Conservation (phyloP, 2,888 invertebrate genomes). For the Epinotia brunnichana region DNA sequence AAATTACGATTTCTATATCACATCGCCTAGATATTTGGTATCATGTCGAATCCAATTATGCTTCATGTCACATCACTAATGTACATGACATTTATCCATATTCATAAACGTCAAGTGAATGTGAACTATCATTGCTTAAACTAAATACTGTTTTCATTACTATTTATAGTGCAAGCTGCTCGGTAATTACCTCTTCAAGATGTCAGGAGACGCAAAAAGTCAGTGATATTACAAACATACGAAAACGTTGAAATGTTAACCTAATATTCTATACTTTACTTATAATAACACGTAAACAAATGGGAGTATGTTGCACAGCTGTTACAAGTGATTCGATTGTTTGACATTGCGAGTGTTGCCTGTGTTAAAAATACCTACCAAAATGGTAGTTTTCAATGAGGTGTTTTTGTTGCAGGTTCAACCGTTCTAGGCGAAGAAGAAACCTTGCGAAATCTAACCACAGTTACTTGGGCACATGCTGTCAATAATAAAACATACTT, state of each 20-base stretch:
- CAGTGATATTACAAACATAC: neutral
- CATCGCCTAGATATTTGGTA: neutral
- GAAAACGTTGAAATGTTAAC: neutral
- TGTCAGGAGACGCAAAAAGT: constrained; percentile 14
- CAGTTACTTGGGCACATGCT: constrained; percentile 93
- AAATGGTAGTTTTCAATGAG: constrained; percentile 29
- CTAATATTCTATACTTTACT: neutral
- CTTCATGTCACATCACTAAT: constrained; percentile 28
- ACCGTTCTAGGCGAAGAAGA: constrained; percentile 69
- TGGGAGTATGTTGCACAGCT: neutral
- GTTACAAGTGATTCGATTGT: neutral
- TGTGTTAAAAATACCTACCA: constrained; percentile 17
- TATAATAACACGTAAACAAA: neutral
- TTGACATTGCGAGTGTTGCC: constrained; percentile 34
- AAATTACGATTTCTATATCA: neutral
- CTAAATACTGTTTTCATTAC: neutral
- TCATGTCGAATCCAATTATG: neutral
- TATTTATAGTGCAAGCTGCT: constrained; percentile 1
- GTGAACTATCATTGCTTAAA: neutral
- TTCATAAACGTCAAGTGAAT: neutral
- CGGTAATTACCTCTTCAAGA: constrained; percentile 8
- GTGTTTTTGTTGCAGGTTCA: constrained; percentile 60
- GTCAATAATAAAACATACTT: constrained; percentile 89
- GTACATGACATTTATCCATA: constrained; percentile 1
- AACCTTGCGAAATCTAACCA: constrained; percentile 86